A percentile compares a stretch with the other conserved stretches of the same genome.
These are phyloP conservation scores for Mythimna loreyi DNA, from an alignment of 2,888 invertebrate species.

Conservation along the genomic window DNA sequence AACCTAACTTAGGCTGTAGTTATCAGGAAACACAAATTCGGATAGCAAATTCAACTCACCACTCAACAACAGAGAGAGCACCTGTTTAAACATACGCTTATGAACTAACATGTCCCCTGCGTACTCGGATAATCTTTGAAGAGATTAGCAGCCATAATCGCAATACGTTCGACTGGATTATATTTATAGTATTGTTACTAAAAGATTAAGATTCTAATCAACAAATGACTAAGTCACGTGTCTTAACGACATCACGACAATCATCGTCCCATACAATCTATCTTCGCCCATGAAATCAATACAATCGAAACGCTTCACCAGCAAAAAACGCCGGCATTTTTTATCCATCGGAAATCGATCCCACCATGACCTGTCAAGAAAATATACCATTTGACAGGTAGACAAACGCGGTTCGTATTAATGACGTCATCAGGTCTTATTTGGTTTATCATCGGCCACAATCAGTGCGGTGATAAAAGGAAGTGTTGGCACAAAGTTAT, in stretches of 20 bases:
- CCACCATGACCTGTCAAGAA: not conserved
- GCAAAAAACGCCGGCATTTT: constrained; percentile 27
- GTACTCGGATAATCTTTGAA: no score
- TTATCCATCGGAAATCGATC: constrained; percentile 26
- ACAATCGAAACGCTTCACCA: constrained; percentile 8
- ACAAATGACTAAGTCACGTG: constrained; percentile 10
- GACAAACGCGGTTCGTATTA: constrained; percentile 32
- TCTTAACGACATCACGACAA: not conserved
- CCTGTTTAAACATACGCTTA: no score
- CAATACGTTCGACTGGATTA: no score
- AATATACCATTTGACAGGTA: constrained; percentile 23
- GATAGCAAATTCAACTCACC: no score
- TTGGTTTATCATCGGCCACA: constrained; percentile 53
- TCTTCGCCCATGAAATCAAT: constrained; percentile 3
- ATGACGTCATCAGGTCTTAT: constrained; percentile 51
- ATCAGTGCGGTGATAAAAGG: constrained; percentile 58
- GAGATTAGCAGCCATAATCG: no score
- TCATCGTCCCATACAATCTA: constrained; percentile 13
- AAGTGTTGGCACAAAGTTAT: constrained; percentile 49
- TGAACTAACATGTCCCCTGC: no score
- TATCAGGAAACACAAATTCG: no score
- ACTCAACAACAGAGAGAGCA: no score
- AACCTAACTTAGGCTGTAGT: no score
- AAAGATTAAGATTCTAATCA: not conserved
- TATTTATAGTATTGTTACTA: no score